Evolutionary conservation across 2,797 vertebrate genomes (phyloP).

Genomic region (Ceryle rudis): DNA sequence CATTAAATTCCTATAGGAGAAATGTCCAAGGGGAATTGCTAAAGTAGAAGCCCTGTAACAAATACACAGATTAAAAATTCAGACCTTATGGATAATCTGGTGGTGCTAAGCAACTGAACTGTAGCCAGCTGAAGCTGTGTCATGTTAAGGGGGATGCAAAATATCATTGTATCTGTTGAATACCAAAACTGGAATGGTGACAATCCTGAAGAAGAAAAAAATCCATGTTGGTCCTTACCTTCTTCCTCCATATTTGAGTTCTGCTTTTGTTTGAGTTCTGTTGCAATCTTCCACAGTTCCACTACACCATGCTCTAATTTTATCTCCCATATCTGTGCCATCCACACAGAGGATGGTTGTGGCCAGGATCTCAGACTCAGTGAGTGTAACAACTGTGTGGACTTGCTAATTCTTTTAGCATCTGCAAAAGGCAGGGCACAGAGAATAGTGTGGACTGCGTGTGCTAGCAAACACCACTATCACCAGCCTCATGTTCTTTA

Average conservation of each 20-base stretch:
- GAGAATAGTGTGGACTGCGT: neutral
- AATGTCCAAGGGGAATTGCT: accelerated
- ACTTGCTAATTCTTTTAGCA: neutral
- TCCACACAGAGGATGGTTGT: neutral
- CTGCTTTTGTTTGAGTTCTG: neutral
- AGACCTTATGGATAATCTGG: neutral
- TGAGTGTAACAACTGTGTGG: neutral
- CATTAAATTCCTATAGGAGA: neutral
- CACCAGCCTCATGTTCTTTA: neutral
- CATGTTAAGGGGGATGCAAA: neutral
- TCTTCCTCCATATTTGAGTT: neutral
- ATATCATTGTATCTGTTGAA: neutral
- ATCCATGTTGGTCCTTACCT: neutral
- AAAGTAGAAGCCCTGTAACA: neutral
- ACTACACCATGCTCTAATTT: neutral
- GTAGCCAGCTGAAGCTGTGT: neutral
- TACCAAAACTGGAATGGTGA: neutral
- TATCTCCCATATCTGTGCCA: neutral
- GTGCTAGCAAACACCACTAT: neutral
- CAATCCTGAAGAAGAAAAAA: neutral
- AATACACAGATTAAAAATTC: neutral
- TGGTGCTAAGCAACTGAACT: neutral
- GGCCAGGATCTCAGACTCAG: neutral
- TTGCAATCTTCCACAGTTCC: neutral
- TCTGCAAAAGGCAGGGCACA: neutral